phyloP scores from a whole-genome alignment of 2,113 vertebrate genomes.

The Microcebus murinus region DNA sequence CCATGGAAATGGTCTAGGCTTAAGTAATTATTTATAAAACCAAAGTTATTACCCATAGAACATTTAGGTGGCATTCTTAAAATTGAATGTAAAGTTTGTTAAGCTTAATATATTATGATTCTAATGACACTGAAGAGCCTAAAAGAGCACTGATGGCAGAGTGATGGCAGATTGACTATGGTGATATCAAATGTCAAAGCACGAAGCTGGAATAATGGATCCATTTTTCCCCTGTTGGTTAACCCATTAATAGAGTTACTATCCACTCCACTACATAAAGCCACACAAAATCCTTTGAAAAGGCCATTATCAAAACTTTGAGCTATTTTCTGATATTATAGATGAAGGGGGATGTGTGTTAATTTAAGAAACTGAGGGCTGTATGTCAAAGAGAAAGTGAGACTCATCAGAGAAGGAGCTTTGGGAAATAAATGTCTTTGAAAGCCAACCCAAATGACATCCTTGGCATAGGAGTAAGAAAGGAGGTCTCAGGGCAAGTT shows the following conservation, averaged over 20 bases:
- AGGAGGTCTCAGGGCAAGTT: not conserved
- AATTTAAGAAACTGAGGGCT: not conserved
- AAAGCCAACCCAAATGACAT: not conserved
- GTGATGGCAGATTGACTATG: not conserved
- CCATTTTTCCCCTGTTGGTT: not conserved
- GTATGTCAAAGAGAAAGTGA: not conserved
- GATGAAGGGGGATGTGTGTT: not conserved
- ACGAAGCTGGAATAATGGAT: not conserved
- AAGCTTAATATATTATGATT: not conserved
- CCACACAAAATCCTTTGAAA: not conserved
- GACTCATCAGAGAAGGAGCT: not conserved
- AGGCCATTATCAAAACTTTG: not conserved
- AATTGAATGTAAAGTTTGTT: not conserved
- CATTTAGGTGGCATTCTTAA: not conserved
- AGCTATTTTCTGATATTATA: not conserved
- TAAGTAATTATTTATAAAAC: constrained; percentile 29
- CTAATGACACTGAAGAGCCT: not conserved
- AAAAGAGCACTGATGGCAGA: not conserved
- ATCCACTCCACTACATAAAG: not conserved
- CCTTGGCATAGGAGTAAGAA: not conserved
- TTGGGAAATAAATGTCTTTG: not conserved
- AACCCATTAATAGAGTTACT: not conserved
- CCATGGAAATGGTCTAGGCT: not conserved
- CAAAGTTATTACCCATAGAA: not conserved
- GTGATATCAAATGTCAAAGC: not conserved